Percentiles rank a stretch among this genome's conserved stretches.
These are phyloP conservation scores for Antigone vipio DNA, from an alignment of 2,113 vertebrate genomes.

Conservation along the genomic window DNA sequence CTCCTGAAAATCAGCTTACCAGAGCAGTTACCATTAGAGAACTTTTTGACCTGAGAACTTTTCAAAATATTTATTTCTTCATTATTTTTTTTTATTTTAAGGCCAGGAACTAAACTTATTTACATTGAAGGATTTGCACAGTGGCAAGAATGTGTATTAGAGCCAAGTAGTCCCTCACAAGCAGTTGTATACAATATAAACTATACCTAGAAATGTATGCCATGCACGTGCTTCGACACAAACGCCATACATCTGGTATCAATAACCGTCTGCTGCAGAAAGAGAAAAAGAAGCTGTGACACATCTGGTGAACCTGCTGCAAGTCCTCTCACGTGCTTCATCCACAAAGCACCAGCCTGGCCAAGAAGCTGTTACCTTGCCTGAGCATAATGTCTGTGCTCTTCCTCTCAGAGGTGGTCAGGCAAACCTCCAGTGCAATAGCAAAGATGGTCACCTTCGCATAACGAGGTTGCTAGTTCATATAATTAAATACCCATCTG, in stretches of 20 bases:
- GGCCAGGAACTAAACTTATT: neutral
- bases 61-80: neutral
- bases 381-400: neutral
- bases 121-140: neutral
- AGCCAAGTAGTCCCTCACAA: neutral
- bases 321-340: neutral
- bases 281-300: neutral
- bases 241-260: neutral
- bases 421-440: neutral
- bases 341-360: neutral
- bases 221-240: neutral
- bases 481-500: neutral
- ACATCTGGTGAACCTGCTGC: neutral
- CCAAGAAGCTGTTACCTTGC: neutral
- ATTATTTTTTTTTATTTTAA: neutral
- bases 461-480: accelerated
- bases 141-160: neutral
- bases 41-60: neutral
- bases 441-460: neutral
- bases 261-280: neutral
- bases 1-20: neutral
- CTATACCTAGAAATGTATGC: neutral
- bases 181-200: neutral
- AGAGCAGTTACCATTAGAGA: neutral
- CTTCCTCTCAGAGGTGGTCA: neutral